Percentiles rank a stretch among this genome's conserved stretches.
Evolutionary conservation across 1,140 invertebrate genomes (phyloP).

Genomic region (Drosophila parabipectinata): DNA sequence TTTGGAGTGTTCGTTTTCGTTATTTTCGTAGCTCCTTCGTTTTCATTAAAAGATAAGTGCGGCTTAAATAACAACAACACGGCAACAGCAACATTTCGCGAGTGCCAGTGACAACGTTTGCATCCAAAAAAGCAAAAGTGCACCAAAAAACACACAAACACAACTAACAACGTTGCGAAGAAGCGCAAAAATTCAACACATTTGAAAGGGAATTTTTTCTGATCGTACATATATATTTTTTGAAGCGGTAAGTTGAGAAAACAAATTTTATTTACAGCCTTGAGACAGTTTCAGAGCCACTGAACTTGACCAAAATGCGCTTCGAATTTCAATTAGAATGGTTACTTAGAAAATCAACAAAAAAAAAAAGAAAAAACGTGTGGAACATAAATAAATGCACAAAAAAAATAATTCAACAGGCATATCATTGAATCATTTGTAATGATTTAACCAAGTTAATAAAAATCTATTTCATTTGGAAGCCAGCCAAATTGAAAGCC

Average conservation of each 20-base stretch:
- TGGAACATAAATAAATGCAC: conserved; percentile 31
- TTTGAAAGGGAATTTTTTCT: conserved; percentile 39
- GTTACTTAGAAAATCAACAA: not conserved
- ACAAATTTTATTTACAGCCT: conserved; percentile 43
- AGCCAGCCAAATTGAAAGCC: conserved; percentile 38
- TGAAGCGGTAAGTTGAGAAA: conserved; percentile 40
- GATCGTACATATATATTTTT: not conserved
- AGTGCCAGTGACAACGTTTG: conserved; percentile 37
- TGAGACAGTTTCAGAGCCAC: conserved; percentile 44
- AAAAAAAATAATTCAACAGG: conserved; percentile 12
- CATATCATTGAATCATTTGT: conserved; percentile 27
- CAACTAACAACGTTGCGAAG: conserved; percentile 15
- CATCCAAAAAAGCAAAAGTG: conserved; percentile 48
- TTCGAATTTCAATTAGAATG: conserved; percentile 33
- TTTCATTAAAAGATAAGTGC: conserved; percentile 56
- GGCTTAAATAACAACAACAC: conserved; percentile 43
- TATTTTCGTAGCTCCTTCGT: conserved; percentile 32
- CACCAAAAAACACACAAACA: conserved; percentile 21
- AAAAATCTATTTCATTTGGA: conserved; percentile 37
- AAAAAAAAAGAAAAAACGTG: conserved; percentile 15
- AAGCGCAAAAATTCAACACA: conserved; percentile 15
- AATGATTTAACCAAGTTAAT: conserved; percentile 45
- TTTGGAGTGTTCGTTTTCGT: conserved; percentile 21
- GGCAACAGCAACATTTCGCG: conserved; percentile 10
- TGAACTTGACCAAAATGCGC: conserved; percentile 37